Evolutionary conservation across 2,113 vertebrate genomes (phyloP).

Genomic region (Myxocyprinus asiaticus): DNA sequence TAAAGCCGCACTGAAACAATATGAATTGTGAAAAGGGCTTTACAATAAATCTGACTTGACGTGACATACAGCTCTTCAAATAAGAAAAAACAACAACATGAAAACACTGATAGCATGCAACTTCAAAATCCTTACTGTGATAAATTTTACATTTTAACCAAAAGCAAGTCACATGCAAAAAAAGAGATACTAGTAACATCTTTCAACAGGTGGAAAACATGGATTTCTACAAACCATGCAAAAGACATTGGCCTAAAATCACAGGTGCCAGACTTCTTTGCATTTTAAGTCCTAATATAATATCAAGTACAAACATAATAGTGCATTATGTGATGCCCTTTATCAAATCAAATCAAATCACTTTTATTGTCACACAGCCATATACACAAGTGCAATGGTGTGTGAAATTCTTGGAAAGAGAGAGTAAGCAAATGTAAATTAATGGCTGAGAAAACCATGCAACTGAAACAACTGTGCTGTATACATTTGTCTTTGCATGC

Average conservation of each 20-base stretch:
- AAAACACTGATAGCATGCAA: background rate
- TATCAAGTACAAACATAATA: conserved; percentile 63
- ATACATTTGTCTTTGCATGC: conserved; percentile 31
- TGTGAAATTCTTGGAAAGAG: too few relatives aligned
- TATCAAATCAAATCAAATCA: too few relatives aligned
- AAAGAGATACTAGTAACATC: background rate
- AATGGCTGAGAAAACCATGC: conserved; percentile 53
- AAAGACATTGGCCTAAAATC: conserved; percentile 57
- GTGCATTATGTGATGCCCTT: conserved; percentile 67
- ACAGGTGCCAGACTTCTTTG: conserved; percentile 62
- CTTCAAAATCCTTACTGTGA: background rate
- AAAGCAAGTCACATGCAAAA: background rate
- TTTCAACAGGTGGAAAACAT: too few relatives aligned
- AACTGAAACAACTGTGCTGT: conserved; percentile 30
- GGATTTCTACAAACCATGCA: background rate
- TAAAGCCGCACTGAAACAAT: too few relatives aligned
- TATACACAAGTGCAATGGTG: too few relatives aligned
- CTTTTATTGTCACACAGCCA: too few relatives aligned
- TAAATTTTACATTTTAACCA: background rate
- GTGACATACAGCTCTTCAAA: background rate
- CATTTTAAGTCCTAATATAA: conserved; percentile 65
- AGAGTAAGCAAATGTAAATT: conserved; percentile 66
- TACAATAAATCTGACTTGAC: too few relatives aligned
- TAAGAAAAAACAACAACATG: background rate
- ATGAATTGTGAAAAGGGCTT: too few relatives aligned